phyloP scores from a whole-genome alignment of 1,140 invertebrate genomes.

The Drosophila arizonae region DNA sequence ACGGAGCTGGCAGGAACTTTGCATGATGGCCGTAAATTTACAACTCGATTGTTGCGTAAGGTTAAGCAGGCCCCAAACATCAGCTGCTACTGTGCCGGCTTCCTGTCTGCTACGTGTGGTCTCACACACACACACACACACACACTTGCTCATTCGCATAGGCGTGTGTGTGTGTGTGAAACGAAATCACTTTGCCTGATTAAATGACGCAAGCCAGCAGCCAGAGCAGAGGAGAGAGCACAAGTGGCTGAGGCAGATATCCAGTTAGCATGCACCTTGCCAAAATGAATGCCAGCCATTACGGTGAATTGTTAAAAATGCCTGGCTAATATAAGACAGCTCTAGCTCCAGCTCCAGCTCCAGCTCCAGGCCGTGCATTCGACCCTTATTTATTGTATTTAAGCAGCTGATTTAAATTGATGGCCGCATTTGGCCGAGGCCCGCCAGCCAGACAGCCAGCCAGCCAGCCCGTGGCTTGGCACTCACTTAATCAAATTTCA shows the following conservation, averaged over 20 bases:
- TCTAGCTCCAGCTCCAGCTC: neutral
- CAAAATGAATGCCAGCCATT: conserved; percentile 59
- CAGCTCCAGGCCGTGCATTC: conserved; percentile 9
- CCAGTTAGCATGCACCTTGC: conserved; percentile 53
- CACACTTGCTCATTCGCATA: conserved; percentile 24
- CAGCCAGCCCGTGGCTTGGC: conserved; percentile 26
- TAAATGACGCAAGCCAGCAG: conserved; percentile 70
- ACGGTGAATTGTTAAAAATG: conserved; percentile 76
- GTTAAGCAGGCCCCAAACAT: conserved; percentile 67
- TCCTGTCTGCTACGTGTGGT: conserved; percentile 56
- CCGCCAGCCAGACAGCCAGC: neutral
- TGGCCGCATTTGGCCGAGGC: conserved; percentile 50
- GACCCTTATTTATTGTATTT: conserved; percentile 67
- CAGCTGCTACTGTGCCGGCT: conserved; percentile 60
- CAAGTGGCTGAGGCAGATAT: conserved; percentile 32
- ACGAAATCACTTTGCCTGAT: conserved; percentile 78
- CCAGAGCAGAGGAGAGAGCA: conserved; percentile 22
- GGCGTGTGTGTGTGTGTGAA: conserved; percentile 36
- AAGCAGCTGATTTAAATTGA: conserved; percentile 75
- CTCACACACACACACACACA: conserved; percentile 17
- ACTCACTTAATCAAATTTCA: conserved; percentile 79
- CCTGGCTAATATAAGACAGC: conserved; percentile 58
- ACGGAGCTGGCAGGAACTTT: conserved; percentile 57
- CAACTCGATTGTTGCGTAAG: conserved; percentile 70
- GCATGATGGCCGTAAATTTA: conserved; percentile 73